These are phyloP conservation scores for Diplosoma virens DNA, from an alignment of 23 tunicate genomes.

Conservation along the genomic window DNA sequence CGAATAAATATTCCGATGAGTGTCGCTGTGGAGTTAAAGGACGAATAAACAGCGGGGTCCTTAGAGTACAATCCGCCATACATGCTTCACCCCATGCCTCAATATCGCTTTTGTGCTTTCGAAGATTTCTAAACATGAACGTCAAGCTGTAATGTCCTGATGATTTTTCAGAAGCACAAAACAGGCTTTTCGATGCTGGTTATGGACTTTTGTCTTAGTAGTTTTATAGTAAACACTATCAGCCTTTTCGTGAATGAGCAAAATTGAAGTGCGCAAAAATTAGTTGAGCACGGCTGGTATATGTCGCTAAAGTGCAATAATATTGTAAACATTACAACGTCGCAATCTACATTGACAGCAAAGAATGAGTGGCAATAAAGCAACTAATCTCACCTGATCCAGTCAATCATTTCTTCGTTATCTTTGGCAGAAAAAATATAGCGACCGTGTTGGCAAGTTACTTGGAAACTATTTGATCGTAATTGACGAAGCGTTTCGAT, in stretches of 20 bases:
- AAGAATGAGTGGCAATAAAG: no score
- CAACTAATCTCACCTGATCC: conserved; percentile 62
- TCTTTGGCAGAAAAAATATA: conserved; percentile 42
- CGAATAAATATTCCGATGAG: conserved; percentile 44
- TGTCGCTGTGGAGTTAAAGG: conserved; percentile 52
- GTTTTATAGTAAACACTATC: not conserved
- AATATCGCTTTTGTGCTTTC: conserved; percentile 69
- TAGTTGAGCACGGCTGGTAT: no score
- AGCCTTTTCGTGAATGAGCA: not conserved
- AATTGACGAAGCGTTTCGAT: conserved; percentile 61
- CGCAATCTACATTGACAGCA: no score
- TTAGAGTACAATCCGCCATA: not conserved
- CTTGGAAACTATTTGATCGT: conserved; percentile 71
- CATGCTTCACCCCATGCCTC: conserved; percentile 59
- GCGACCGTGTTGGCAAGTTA: conserved; percentile 30
- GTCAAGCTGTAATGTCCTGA: no score
- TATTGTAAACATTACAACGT: no score
- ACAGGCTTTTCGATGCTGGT: no score
- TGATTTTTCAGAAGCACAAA: no score
- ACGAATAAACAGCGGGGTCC: conserved; percentile 59
- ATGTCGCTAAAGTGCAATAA: no score
- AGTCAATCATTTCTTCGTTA: conserved; percentile 41
- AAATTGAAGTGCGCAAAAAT: not conserved
- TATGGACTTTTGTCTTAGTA: no score
- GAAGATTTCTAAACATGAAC: conserved; percentile 36